Base-by-base conservation (phyloP, 2,888 invertebrate species). In the Pollenia angustigena region DNA sequence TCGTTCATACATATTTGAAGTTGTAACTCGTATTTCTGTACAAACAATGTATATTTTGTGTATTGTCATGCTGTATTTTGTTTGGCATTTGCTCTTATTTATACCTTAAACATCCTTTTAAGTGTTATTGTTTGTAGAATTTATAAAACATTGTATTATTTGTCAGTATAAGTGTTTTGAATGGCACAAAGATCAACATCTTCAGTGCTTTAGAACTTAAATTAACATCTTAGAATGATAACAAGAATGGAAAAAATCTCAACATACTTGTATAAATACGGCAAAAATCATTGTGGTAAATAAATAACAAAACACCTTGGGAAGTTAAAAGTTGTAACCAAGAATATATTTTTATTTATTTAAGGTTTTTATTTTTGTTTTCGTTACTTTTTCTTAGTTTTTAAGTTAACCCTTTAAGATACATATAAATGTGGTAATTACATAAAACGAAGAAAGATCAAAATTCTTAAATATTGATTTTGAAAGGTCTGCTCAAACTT, bases 181-280 rank as follows among this genome's bases (percentile, higher is more conserved):
- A 74, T 85, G 79, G 68, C 79, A 74, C 82, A 80, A 62, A 85
- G 84, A 85, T 80, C 84, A 85, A 82, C 84, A 85, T 60, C 68
- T 69, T 80, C 68, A 68, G 50, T 69, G 72, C 23, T 74, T 60
- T 54, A 54, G 68, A 74, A 68, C 40, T 60, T 23, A 85, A 85
- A 75, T 80, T 82, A 76, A 82, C 69, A 82, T 76, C 82, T 82
- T 76, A 69, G 58, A 75, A 68, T 50, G 72, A 74, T 56, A 81
- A 64, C 48, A 74, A 71, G 46, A 12, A 14, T 44, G 16, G 44
- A 18, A 56, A 9, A 46, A 42, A 14, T 23, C 42, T 16, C 14
- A 52, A 54, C 10, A 66, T 44, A 75, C 46, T 14, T 79, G 6
- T 6, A 18, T 18, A 46, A n/a, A 23, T 18, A 42, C 23, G 52